Conservation (phyloP, 2,113 vertebrate species). For the Nothobranchius furzeri region DNA sequence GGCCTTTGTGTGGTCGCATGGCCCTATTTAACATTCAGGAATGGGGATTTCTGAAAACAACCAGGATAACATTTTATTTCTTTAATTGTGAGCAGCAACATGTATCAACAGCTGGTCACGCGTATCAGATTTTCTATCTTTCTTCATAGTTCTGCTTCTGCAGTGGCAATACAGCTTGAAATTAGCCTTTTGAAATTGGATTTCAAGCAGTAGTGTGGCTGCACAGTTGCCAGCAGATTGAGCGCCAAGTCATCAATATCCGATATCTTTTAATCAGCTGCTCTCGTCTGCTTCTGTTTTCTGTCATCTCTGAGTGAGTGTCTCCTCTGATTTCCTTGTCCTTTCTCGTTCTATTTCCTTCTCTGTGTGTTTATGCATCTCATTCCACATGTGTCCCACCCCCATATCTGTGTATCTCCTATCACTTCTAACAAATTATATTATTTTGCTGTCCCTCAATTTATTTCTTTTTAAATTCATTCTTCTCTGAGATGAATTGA, state of each 20-base stretch:
- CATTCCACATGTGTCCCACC: conserved; percentile 22
- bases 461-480: background rate
- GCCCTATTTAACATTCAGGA: conserved; percentile 36
- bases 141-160: conserved; percentile 18
- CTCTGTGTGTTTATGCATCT: conserved; percentile 13
- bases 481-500: background rate
- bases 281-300: conserved; percentile 55
- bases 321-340: conserved; percentile 37
- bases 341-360: conserved; percentile 4
- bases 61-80: conserved; percentile 5
- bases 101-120: conserved; percentile 18
- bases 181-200: conserved; percentile 65
- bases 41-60: conserved; percentile 25
- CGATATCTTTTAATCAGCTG: conserved; percentile 69
- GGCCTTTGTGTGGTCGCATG: conserved; percentile 33
- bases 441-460: background rate
- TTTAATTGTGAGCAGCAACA: conserved; percentile 20
- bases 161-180: conserved; percentile 33
- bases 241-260: conserved; percentile 62
- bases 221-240: conserved; percentile 50
- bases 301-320: conserved; percentile 58
- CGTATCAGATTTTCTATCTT: conserved; percentile 9
- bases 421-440: background rate
- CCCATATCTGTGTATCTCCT: background rate
- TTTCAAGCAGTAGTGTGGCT: conserved; percentile 39